Conservation (phyloP, 92 coral and sea anemone species). For the Anthopleura xanthogrammica region DNA sequence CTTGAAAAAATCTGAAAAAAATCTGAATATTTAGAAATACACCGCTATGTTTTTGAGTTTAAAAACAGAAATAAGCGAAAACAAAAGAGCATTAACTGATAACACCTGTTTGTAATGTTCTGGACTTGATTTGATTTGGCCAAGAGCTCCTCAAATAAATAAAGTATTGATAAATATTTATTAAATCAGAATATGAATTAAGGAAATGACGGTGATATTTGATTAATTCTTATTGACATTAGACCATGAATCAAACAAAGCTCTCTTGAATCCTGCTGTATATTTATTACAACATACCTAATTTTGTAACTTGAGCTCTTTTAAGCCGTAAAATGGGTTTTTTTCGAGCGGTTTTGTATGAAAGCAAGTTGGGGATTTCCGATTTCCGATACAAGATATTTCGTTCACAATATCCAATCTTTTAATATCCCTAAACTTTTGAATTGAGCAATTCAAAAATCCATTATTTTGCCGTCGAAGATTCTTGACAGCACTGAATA, state of each 20-base stretch:
- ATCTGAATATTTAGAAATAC: not conserved
- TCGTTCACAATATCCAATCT: not conserved
- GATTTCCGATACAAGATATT: not conserved
- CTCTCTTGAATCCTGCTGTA: not conserved
- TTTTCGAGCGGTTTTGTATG: not conserved
- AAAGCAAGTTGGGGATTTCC: not conserved
- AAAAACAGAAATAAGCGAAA: not conserved
- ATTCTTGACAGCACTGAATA: no score
- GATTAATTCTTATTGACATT: not conserved
- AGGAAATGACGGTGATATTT: not conserved
- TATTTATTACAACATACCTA: not conserved
- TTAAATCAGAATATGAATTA: not conserved
- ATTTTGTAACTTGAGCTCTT: not conserved
- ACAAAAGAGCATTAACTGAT: not conserved
- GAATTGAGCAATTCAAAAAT: no score
- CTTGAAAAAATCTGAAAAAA: not conserved
- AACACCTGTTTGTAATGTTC: not conserved
- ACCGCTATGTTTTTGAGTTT: not conserved
- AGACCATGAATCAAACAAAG: not conserved
- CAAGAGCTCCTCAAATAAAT: not conserved
- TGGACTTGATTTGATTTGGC: not conserved
- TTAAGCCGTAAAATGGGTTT: not conserved
- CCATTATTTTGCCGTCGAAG: no score
- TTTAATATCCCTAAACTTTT: not conserved
- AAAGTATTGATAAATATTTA: not conserved